Percentiles rank a stretch among this genome's conserved stretches.
Evolutionary conservation across 2,113 vertebrate species (phyloP).

Genomic region (Heteronetta atricapilla): DNA sequence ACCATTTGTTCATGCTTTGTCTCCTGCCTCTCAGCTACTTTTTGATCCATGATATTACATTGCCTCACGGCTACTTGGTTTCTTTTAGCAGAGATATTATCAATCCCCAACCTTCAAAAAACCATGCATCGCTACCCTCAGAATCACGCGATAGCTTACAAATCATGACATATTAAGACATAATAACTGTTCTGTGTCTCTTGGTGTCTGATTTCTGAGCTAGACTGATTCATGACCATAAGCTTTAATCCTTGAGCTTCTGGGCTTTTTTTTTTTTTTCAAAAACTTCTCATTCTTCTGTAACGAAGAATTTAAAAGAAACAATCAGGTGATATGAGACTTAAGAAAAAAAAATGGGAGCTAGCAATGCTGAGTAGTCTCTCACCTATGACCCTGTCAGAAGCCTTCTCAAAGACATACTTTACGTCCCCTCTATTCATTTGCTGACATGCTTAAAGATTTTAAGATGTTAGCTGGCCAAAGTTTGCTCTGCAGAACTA

Average conservation of each 20-base stretch:
- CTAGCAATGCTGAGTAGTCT: not conserved
- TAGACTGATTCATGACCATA: not conserved
- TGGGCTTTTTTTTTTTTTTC: not conserved
- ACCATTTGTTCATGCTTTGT: slow-evolving; percentile 39
- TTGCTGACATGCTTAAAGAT: not conserved
- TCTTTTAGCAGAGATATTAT: slow-evolving; percentile 29
- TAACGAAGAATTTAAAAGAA: not conserved
- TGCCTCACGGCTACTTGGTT: slow-evolving; percentile 8
- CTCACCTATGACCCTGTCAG: not conserved
- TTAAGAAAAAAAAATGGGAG: not conserved
- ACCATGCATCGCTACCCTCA: not conserved
- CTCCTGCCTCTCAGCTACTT: slow-evolving; percentile 48
- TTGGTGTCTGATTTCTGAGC: not conserved
- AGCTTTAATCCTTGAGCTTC: not conserved
- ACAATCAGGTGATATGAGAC: not conserved
- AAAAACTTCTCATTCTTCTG: not conserved
- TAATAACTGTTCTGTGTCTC: not conserved
- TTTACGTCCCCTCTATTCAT: not conserved
- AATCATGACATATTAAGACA: slow-evolving; percentile 41
- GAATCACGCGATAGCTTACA: not conserved
- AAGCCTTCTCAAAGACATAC: not conserved
- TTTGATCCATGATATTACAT: slow-evolving; percentile 47
- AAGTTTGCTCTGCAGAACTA: not conserved
- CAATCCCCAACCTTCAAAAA: slow-evolving; percentile 33
- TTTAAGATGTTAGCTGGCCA: not conserved